Evolutionary conservation across 2,113 vertebrate species (phyloP).

Genomic region (Vulpes lagopus): DNA sequence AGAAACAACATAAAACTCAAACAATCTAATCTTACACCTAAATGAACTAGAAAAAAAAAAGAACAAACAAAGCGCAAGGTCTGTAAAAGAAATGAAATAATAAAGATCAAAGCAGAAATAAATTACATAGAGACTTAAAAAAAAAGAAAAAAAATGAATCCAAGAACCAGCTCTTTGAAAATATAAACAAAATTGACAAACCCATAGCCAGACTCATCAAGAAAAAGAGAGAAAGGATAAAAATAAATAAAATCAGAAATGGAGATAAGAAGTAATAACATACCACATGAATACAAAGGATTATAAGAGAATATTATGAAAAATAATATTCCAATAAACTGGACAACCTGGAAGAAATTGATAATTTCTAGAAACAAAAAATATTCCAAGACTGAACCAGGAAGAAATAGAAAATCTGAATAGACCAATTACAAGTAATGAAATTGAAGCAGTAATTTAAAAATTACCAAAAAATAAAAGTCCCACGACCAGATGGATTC

Average conservation of each 20-base stretch:
- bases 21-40: no score
- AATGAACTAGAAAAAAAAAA: no score
- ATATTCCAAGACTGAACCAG: neutral
- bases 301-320: neutral
- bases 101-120: no score
- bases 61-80: no score
- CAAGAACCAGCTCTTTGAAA: no score
- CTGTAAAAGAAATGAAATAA: no score
- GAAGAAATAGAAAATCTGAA: neutral
- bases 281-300: neutral
- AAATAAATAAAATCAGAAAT: neutral
- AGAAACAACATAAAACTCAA: no score
- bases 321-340: neutral
- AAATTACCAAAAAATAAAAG: neutral
- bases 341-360: neutral
- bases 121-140: no score
- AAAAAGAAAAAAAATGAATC: no score
- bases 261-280: neutral
- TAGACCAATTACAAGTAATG: neutral
- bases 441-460: neutral
- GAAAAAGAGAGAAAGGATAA: no score
- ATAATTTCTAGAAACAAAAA: neutral
- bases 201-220: no score
- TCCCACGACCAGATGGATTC: neutral
- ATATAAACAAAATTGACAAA: no score